phyloP scores from a whole-genome alignment of 64 coral and sea anemone genomes.

The Porites lutea region DNA sequence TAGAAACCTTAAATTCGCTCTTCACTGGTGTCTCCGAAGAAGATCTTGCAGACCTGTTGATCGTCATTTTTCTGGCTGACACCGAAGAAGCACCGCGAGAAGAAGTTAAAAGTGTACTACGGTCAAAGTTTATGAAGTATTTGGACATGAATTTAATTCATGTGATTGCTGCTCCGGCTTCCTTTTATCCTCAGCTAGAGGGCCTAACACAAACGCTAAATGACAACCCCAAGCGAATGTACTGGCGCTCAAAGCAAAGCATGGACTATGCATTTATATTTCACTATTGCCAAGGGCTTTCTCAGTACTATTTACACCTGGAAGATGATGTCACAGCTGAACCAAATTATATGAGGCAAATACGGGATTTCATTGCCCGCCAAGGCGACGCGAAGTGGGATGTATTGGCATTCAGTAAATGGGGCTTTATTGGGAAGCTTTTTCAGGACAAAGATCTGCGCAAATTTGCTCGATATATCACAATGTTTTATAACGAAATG shows the following conservation, averaged over 20 bases:
- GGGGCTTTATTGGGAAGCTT: slow-evolving; percentile 91
- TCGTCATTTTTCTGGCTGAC: slow-evolving; percentile 89
- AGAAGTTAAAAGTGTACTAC: slow-evolving; percentile 38
- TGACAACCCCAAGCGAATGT: slow-evolving; percentile 79
- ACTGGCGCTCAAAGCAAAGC: slow-evolving; percentile 88
- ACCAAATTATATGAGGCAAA: slow-evolving; percentile 41
- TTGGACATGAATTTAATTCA: slow-evolving; percentile 77
- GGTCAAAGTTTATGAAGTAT: slow-evolving; percentile 32
- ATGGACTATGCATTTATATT: slow-evolving; percentile 89
- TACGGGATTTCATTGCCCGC: slow-evolving; percentile 56
- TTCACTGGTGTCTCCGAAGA: slow-evolving; percentile 28
- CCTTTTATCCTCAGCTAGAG: slow-evolving; percentile 82
- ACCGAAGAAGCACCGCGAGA: slow-evolving; percentile 37
- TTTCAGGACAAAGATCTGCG: slow-evolving; percentile 57
- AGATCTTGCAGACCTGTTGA: slow-evolving; percentile 42
- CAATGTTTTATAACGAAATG: slow-evolving; percentile 80
- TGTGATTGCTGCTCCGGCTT: slow-evolving; percentile 73
- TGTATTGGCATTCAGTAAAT: slow-evolving; percentile 25
- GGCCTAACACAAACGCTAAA: slow-evolving; percentile 51
- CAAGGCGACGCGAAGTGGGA: slow-evolving; percentile 32
- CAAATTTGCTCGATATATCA: slow-evolving; percentile 47
- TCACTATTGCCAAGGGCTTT: slow-evolving; percentile 65
- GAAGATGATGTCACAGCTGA: slow-evolving; percentile 81
- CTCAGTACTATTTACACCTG: slow-evolving; percentile 83
- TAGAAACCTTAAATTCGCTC: slow-evolving; percentile 60